These are phyloP conservation scores for Scaptodrosophila lebanonensis DNA, from an alignment of 1,140 invertebrate genomes.

Conservation along the genomic window DNA sequence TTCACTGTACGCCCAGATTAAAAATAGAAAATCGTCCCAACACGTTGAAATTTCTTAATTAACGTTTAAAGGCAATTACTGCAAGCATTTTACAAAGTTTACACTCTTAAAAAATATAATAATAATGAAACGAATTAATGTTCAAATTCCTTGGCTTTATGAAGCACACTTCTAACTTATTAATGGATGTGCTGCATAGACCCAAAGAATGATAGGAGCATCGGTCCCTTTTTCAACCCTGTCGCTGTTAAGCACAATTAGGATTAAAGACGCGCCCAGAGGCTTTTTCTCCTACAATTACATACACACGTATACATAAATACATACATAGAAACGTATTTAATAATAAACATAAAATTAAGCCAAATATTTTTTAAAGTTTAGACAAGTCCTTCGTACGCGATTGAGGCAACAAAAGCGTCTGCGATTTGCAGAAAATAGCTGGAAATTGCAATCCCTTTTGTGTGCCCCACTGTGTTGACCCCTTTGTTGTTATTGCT, in stretches of 20 bases:
- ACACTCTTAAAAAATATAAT: not conserved
- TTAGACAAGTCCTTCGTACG: conserved; percentile 40
- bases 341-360: conserved; percentile 71
- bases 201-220: conserved; percentile 46
- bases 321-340: conserved; percentile 60
- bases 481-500: not conserved
- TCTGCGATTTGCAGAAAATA: not conserved
- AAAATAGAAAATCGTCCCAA: conserved; percentile 4
- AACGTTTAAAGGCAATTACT: conserved; percentile 19
- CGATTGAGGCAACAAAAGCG: conserved; percentile 28
- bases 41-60: conserved; percentile 54
- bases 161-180: conserved; percentile 18
- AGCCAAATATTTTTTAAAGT: conserved; percentile 67
- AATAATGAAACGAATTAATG: conserved; percentile 2
- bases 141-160: conserved; percentile 57
- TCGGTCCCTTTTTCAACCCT: conserved; percentile 13
- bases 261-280: conserved; percentile 71
- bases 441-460: conserved; percentile 11
- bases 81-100: conserved; percentile 42
- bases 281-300: conserved; percentile 66
- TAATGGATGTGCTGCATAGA: conserved; percentile 39
- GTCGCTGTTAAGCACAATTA: conserved; percentile 63
- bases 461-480: conserved; percentile 10
- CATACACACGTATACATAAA: conserved; percentile 47
- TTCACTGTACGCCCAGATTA: conserved; percentile 52